These are phyloP conservation scores for Phyllotreta cruciferae DNA, from an alignment of 2,888 invertebrate genomes.

Conservation along the genomic window DNA sequence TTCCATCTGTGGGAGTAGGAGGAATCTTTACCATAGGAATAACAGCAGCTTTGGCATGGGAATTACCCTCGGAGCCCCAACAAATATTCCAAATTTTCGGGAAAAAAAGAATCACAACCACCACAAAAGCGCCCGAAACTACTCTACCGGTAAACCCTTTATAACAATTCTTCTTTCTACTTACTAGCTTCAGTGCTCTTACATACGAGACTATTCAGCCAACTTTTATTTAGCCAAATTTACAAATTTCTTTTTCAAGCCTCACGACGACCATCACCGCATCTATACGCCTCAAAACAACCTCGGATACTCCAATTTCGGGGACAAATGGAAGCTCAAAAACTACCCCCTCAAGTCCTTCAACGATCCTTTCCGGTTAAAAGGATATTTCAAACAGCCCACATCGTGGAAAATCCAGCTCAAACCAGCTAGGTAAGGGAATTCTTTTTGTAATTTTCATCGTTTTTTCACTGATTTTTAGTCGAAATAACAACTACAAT, in stretches of 20 bases:
- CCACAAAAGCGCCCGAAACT: constrained; percentile 37
- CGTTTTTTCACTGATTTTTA: background rate
- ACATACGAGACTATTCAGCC: no score
- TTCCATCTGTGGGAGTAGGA: constrained; percentile 63
- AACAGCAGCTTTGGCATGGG: constrained; percentile 80
- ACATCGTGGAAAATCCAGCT: constrained; percentile 9
- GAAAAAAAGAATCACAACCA: constrained; percentile 35
- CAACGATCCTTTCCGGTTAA: constrained; percentile 44
- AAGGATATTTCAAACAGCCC: constrained; percentile 28
- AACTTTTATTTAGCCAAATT: background rate
- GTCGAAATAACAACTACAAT: background rate
- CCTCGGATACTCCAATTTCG: constrained; percentile 29
- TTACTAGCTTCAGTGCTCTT: background rate
- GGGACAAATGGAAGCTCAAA: constrained; percentile 45
- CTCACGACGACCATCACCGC: constrained; percentile 25
- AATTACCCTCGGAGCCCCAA: constrained; percentile 64
- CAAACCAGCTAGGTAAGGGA: constrained; percentile 5
- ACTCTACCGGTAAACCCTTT: constrained; percentile 36
- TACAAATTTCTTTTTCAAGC: constrained; percentile 20
- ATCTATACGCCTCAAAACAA: constrained; percentile 34
- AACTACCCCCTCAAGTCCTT: constrained; percentile 41
- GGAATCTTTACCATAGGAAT: constrained; percentile 72
- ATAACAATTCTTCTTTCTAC: background rate
- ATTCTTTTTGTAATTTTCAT: no score
- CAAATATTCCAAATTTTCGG: constrained; percentile 36